These are phyloP conservation scores for Nephrocerus scutellatus DNA, from an alignment of 2,888 invertebrate genomes.

Conservation along the genomic window DNA sequence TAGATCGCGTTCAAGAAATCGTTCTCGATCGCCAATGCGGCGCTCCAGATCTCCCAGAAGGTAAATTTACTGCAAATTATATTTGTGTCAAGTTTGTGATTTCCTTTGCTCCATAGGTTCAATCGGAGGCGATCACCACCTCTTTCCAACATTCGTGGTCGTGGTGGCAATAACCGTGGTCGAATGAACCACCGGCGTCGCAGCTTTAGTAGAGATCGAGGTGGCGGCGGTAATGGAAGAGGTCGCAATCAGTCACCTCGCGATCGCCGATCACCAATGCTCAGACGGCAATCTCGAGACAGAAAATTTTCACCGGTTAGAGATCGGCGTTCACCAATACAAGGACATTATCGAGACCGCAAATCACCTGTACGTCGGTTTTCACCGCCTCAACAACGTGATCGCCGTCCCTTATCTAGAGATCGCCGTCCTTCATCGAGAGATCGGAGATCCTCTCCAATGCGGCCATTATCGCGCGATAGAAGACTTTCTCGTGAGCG, in stretches of 20 bases:
- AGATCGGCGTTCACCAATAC: conserved; percentile 21
- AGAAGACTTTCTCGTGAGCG: conserved; percentile 22
- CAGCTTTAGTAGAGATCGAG: conserved; percentile 33
- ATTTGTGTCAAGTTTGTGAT: background rate
- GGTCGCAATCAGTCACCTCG: conserved; percentile 29
- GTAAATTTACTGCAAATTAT: conserved; percentile 25
- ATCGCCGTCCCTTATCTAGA: conserved; percentile 22
- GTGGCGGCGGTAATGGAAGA: conserved; percentile 25
- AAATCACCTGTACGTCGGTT: conserved; percentile 34
- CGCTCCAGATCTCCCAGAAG: conserved; percentile 44
- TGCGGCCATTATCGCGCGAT: conserved; percentile 28
- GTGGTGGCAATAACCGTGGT: conserved; percentile 31
- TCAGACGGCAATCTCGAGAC: conserved; percentile 31
- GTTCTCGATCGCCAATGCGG: conserved; percentile 42
- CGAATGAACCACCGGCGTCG: conserved; percentile 39
- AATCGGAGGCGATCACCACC: conserved; percentile 40
- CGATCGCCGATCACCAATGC: conserved; percentile 34
- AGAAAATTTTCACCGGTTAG: conserved; percentile 38
- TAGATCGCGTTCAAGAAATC: conserved; percentile 40
- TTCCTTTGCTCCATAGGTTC: conserved; percentile 28
- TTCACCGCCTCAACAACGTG: conserved; percentile 28
- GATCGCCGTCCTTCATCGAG: conserved; percentile 35
- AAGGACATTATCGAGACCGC: conserved; percentile 20
- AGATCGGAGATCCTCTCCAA: conserved; percentile 44
- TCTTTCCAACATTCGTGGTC: conserved; percentile 32